phyloP scores from a whole-genome alignment of 2,888 invertebrate genomes.

The Folsomia manolachei region DNA sequence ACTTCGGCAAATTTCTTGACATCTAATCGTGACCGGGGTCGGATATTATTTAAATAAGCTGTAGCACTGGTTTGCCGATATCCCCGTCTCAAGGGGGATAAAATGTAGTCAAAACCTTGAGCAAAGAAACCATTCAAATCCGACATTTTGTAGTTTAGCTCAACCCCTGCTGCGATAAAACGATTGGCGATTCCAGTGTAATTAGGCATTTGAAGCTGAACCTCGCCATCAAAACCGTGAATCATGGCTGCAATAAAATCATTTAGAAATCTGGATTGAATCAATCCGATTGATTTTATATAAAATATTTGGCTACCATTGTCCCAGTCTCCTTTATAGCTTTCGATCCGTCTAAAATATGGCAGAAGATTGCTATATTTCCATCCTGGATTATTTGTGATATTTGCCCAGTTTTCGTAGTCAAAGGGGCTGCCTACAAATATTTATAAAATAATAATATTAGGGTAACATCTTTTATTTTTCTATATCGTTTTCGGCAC shows the following conservation, averaged over 20 bases:
- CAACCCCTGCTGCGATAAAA: slow-evolving; percentile 12
- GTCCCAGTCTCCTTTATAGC: slow-evolving; percentile 22
- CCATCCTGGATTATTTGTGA: slow-evolving; percentile 29
- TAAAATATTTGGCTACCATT: too few species aligned
- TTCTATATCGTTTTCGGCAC: slow-evolving; percentile 25
- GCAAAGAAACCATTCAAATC: slow-evolving; percentile 12
- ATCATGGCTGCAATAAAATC: not conserved
- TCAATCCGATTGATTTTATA: not conserved
- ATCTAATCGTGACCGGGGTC: not conserved
- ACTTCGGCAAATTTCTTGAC: not conserved
- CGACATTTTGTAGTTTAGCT: slow-evolving; percentile 1
- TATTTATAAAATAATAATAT: too few species aligned
- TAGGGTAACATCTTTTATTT: too few species aligned
- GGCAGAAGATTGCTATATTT: slow-evolving; percentile 24
- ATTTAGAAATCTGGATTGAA: not conserved
- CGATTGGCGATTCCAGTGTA: slow-evolving; percentile 7
- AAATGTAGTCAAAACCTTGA: slow-evolving; percentile 9
- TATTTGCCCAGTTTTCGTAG: slow-evolving; percentile 31
- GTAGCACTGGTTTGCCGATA: not conserved
- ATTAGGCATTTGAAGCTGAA: slow-evolving; percentile 6
- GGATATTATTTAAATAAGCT: not conserved
- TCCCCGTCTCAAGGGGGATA: slow-evolving; percentile 5
- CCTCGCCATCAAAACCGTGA: slow-evolving; percentile 10
- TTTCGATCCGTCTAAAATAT: slow-evolving; percentile 28
- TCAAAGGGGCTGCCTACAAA: too few species aligned